Conservation (phyloP, 2,888 invertebrate species). For the Macropis europaea region DNA sequence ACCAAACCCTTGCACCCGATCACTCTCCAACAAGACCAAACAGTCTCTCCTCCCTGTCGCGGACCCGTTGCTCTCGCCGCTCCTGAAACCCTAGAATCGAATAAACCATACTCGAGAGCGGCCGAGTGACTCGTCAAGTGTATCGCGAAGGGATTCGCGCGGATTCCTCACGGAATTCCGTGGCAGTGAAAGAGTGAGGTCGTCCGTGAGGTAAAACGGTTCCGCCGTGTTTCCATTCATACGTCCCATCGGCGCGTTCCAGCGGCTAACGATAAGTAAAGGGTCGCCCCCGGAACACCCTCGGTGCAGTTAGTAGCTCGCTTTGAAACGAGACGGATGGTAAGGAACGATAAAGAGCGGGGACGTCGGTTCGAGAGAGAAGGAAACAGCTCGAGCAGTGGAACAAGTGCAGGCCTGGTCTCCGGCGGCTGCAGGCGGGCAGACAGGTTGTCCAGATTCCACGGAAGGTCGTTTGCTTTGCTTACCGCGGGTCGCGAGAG, state of each 20-base stretch:
- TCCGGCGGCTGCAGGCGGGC: slow-evolving; percentile 71
- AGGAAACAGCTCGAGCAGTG: slow-evolving; percentile 41
- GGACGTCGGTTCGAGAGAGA: slow-evolving; percentile 13
- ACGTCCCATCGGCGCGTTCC: slow-evolving; percentile 21
- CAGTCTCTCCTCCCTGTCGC: too few species aligned
- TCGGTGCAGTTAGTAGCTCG: slow-evolving; percentile 49
- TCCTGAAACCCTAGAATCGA: too few species aligned
- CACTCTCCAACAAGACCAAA: too few species aligned
- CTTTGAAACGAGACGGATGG: slow-evolving; percentile 53
- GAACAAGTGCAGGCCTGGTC: slow-evolving; percentile 74
- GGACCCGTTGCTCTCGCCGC: too few species aligned
- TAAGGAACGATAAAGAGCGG: slow-evolving; percentile 26
- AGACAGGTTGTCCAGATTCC: slow-evolving; percentile 80
- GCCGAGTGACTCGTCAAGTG: too few species aligned
- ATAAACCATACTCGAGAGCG: too few species aligned
- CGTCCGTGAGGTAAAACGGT: slow-evolving; percentile 28
- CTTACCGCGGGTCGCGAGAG: slow-evolving; percentile 76
- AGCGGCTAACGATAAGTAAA: slow-evolving; percentile 61
- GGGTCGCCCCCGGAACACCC: slow-evolving; percentile 61
- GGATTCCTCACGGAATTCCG: too few species aligned
- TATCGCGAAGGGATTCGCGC: too few species aligned
- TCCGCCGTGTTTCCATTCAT: slow-evolving; percentile 32
- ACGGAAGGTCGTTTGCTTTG: slow-evolving; percentile 80
- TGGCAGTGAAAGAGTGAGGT: too few species aligned
- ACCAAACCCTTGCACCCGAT: too few species aligned